phyloP scores from a whole-genome alignment of 2,797 vertebrate species.

The Gambelia wislizenii region DNA sequence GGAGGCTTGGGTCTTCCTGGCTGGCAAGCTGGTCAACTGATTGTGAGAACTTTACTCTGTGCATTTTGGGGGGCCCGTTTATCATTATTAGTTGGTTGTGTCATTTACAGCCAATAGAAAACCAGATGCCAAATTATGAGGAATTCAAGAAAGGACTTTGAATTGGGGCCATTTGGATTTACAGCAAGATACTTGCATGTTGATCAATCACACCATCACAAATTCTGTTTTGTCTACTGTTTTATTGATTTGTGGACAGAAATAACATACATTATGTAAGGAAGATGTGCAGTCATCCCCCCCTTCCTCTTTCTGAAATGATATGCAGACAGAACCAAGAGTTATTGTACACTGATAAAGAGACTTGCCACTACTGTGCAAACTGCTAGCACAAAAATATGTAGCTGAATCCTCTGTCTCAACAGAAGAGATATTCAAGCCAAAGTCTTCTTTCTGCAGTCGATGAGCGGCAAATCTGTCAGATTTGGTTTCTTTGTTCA shows the following conservation, averaged over 20 bases:
- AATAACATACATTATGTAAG: too few relatives aligned
- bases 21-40: too few relatives aligned
- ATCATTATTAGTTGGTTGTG: neutral
- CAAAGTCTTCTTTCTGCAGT: neutral
- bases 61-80: neutral
- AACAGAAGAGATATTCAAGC: neutral
- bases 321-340: neutral
- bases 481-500: neutral
- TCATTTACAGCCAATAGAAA: neutral
- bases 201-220: neutral
- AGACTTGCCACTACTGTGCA: slow-evolving; percentile 6
- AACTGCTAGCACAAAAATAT: slow-evolving; percentile 54
- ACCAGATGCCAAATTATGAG: neutral
- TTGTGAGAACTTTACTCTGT: neutral
- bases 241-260: neutral
- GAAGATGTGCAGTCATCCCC: neutral
- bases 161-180: neutral
- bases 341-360: slow-evolving; percentile 12
- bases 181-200: neutral
- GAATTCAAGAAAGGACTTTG: neutral
- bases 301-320: neutral
- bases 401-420: neutral
- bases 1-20: too few relatives aligned
- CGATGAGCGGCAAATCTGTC: slow-evolving; percentile 27
- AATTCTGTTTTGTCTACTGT: neutral